Percentiles rank a stretch among this genome's conserved stretches.
These are phyloP conservation scores for Sphenopsis melanotis DNA, from an alignment of 2,797 vertebrate species.

Conservation along the genomic window DNA sequence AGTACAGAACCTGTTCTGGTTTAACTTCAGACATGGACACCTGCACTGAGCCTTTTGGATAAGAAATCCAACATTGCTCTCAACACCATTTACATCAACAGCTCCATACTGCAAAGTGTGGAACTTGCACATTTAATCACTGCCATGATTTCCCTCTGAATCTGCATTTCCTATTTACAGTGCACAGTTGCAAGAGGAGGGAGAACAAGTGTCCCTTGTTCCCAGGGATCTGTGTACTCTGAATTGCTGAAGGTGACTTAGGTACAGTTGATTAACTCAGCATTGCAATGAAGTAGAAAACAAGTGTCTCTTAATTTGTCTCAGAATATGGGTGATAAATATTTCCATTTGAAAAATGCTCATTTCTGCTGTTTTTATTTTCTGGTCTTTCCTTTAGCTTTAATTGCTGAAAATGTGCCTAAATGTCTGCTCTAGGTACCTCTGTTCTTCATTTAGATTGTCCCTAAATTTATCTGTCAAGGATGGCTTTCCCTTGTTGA, in stretches of 20 bases:
- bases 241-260: not conserved
- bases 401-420: not conserved
- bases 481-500: not conserved
- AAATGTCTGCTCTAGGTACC: not conserved
- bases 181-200: not conserved
- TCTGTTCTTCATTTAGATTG: not conserved
- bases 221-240: not conserved
- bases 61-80: not conserved
- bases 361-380: not conserved
- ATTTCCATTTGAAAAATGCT: not conserved
- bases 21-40: not conserved
- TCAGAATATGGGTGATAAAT: not conserved
- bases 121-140: not conserved
- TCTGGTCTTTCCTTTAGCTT: not conserved
- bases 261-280: not conserved
- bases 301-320: not conserved
- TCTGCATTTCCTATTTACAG: not conserved
- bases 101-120: not conserved
- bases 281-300: not conserved
- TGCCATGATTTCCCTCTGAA: not conserved
- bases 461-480: not conserved
- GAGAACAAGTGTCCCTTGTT: not conserved
- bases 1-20: not conserved
- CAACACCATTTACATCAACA: not conserved
- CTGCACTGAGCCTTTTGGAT: not conserved